These are phyloP conservation scores for Polypterus senegalus DNA, from an alignment of 2,113 vertebrate species.

Conservation along the genomic window DNA sequence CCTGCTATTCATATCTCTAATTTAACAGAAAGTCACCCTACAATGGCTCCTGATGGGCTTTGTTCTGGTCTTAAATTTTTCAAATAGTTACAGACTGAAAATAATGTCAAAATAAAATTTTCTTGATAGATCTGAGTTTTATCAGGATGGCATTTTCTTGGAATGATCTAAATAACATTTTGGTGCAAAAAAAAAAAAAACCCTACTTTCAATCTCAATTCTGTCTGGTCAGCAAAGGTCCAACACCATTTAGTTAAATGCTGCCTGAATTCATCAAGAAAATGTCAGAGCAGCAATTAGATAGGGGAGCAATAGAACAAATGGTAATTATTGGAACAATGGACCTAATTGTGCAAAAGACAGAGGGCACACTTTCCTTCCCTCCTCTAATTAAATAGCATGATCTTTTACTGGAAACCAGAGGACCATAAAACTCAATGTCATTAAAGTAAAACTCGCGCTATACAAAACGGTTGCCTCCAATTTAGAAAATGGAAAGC, in stretches of 20 bases:
- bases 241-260: conserved; percentile 25
- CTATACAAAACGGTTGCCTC: not conserved
- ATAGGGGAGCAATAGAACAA: conserved; percentile 15
- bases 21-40: no score
- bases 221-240: conserved; percentile 25
- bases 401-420: not conserved
- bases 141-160: no score
- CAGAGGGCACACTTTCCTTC: not conserved
- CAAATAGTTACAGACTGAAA: no score
- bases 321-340: conserved; percentile 16
- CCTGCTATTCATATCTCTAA: no score
- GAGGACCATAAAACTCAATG: not conserved
- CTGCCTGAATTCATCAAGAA: conserved; percentile 28
- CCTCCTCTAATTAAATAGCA: not conserved
- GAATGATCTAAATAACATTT: no score
- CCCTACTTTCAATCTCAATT: conserved; percentile 1
- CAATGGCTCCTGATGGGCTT: no score
- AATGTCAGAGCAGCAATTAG: conserved; percentile 29
- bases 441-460: not conserved
- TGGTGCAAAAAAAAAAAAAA: not conserved
- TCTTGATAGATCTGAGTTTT: no score
- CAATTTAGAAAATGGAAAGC: not conserved
- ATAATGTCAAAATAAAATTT: no score
- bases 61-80: no score
- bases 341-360: conserved; percentile 1